Evolutionary conservation across 2,797 vertebrate species (phyloP).

Genomic region (Silurus lanzhouensis): DNA sequence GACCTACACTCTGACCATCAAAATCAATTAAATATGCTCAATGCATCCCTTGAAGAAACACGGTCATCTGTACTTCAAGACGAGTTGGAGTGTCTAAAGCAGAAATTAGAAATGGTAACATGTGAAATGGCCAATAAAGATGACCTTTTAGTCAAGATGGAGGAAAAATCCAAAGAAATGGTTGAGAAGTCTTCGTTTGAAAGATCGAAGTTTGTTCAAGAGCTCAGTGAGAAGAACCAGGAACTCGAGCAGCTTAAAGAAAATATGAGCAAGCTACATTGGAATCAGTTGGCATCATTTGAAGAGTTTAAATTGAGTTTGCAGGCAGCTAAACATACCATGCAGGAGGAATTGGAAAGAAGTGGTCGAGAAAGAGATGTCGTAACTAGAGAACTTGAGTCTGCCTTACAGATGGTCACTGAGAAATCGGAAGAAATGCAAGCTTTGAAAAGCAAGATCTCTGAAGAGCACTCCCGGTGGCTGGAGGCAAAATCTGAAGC

Average conservation of each 20-base stretch:
- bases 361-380: slow-evolving; percentile 62
- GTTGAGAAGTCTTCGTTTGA: slow-evolving; percentile 57
- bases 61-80: background rate
- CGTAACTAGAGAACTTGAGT: slow-evolving; percentile 64
- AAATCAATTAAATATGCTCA: slow-evolving; percentile 56
- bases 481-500: slow-evolving; percentile 57
- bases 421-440: slow-evolving; percentile 69
- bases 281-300: slow-evolving; percentile 62
- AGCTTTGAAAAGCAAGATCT: slow-evolving; percentile 55
- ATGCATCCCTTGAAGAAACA: slow-evolving; percentile 54
- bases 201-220: slow-evolving; percentile 60
- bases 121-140: slow-evolving; percentile 63
- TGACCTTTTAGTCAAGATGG: slow-evolving; percentile 50
- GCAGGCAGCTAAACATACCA: slow-evolving; percentile 50
- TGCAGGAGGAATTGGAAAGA: slow-evolving; percentile 52
- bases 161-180: slow-evolving; percentile 60
- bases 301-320: slow-evolving; percentile 57
- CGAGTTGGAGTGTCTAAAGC: slow-evolving; percentile 55
- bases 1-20: slow-evolving; percentile 59
- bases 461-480: slow-evolving; percentile 52
- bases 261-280: slow-evolving; percentile 45
- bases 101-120: slow-evolving; percentile 51
- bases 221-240: slow-evolving; percentile 61
- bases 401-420: slow-evolving; percentile 56
- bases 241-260: slow-evolving; percentile 57